Evolutionary conservation across 2,113 vertebrate genomes (phyloP).

Genomic region (Labeo catla): DNA sequence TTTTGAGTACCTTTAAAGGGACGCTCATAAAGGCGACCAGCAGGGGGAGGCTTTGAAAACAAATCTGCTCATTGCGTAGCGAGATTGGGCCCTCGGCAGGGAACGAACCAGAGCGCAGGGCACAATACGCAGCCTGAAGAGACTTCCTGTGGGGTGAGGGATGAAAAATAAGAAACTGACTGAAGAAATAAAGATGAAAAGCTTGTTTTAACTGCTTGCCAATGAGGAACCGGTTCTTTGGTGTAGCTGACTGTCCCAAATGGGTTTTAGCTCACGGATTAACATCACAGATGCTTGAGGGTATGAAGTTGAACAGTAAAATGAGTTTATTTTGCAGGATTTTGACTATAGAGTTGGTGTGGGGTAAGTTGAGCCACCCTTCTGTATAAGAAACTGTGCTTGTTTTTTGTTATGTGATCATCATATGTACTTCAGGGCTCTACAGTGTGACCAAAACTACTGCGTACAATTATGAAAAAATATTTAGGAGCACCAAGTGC

Average conservation of each 20-base stretch:
- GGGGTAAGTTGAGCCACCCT: background rate
- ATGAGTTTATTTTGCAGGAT: background rate
- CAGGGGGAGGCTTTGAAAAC: constrained; percentile 56
- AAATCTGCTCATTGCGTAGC: constrained; percentile 51
- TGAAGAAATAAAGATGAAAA: constrained; percentile 26
- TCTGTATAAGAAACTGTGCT: background rate
- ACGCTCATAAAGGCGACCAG: constrained; percentile 44
- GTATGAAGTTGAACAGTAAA: background rate
- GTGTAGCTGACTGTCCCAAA: background rate
- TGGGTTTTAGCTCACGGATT: background rate
- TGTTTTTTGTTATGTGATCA: background rate
- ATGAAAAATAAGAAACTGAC: constrained; percentile 15
- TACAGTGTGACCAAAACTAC: too few species aligned
- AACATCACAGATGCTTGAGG: constrained; percentile 7
- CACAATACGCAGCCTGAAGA: constrained; percentile 43
- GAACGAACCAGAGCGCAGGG: constrained; percentile 1
- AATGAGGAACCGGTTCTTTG: background rate
- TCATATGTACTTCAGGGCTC: too few species aligned
- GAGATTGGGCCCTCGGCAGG: constrained; percentile 43
- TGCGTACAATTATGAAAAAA: too few species aligned
- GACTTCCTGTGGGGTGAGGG: constrained; percentile 45
- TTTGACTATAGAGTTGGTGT: background rate
- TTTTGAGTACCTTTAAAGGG: constrained; percentile 54
- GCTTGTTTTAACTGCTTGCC: background rate
- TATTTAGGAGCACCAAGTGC: too few species aligned